Conservation (phyloP, 2,113 vertebrate species). For the Trichomycterus rosablanca region DNA sequence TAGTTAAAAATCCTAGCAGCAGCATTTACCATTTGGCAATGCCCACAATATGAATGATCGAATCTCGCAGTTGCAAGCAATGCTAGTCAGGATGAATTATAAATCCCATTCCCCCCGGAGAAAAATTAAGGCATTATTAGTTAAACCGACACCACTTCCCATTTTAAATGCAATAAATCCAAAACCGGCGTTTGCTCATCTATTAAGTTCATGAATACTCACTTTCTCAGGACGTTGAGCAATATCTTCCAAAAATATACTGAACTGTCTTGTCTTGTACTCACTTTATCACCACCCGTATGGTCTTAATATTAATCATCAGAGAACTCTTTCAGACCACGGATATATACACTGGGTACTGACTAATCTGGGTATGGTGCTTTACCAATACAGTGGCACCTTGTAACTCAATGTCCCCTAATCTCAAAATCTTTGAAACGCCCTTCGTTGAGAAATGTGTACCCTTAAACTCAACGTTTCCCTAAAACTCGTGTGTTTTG, state of each 20-base stretch:
- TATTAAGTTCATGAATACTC: neutral
- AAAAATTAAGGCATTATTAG: neutral
- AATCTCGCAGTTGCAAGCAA: neutral
- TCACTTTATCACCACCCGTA: neutral
- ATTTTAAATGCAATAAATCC: constrained; percentile 2
- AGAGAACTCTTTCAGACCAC: neutral
- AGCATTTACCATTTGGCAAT: neutral
- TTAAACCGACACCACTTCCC: neutral
- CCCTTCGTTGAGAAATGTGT: too few species aligned
- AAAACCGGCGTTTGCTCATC: neutral
- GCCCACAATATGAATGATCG: neutral
- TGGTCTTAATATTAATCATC: neutral
- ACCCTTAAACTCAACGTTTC: too few species aligned
- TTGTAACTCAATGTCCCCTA: too few species aligned
- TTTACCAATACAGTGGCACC: too few species aligned
- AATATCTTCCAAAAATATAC: neutral
- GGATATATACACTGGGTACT: neutral
- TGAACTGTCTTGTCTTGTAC: neutral
- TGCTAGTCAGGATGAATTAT: neutral
- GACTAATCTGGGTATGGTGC: too few species aligned
- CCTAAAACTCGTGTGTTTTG: too few species aligned
- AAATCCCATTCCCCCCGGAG: neutral
- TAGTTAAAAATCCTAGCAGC: neutral
- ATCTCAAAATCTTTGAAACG: too few species aligned
- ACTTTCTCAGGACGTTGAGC: neutral